These are phyloP conservation scores for Melipona bicolor DNA, from an alignment of 2,888 invertebrate genomes.

Conservation along the genomic window DNA sequence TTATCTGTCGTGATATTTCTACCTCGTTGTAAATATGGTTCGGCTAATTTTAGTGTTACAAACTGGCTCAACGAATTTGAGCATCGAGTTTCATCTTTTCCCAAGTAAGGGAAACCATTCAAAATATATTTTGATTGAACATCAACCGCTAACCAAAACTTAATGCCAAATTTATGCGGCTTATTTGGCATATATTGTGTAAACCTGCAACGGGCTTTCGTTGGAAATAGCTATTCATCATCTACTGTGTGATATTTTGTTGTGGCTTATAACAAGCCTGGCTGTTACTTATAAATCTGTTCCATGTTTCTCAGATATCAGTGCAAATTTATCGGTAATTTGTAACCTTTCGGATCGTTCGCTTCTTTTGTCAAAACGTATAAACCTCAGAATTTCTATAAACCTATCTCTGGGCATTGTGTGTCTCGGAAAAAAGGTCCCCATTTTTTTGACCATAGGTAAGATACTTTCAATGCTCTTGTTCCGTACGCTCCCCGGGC, in stretches of 20 bases:
- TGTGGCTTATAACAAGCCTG: not conserved
- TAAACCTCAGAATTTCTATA: no score
- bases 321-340: not conserved
- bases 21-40: conserved; percentile 19
- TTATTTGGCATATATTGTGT: conserved; percentile 28
- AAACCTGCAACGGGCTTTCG: no score
- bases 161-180: no score
- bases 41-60: conserved; percentile 15
- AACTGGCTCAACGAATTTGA: conserved; percentile 13
- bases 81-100: conserved; percentile 59
- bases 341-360: not conserved
- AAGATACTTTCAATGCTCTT: not conserved
- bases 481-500: not conserved
- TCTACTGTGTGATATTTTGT: conserved; percentile 21
- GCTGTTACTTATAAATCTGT: not conserved
- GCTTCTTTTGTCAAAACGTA: no score
- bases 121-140: no score
- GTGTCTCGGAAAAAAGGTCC: not conserved
- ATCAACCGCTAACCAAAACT: conserved; percentile 9
- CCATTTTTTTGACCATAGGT: conserved; percentile 6
- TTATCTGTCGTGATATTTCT: conserved; percentile 2
- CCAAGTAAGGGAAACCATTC: conserved; percentile 54
- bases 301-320: not conserved
- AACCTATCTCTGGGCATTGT: no score
- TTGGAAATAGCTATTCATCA: conserved; percentile 27